Percentiles rank a stretch among this genome's conserved stretches.
Evolutionary conservation across 2,888 invertebrate species (phyloP).

Genomic region (Achlya flavicornis): DNA sequence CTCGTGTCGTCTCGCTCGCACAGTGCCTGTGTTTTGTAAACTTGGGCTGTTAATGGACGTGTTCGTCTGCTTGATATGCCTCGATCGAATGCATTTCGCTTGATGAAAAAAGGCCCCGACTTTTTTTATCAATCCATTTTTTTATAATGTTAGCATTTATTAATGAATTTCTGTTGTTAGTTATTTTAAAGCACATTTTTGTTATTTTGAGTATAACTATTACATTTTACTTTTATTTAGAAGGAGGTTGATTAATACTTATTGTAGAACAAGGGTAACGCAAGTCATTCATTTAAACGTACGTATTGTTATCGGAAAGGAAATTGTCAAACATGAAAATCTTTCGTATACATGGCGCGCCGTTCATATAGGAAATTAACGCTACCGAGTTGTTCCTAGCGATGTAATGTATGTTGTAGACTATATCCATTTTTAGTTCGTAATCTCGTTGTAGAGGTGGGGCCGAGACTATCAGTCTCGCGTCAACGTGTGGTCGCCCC

Average conservation of each 20-base stretch:
- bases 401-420: background rate
- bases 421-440: background rate
- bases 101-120: conserved; percentile 51
- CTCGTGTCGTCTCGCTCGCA: conserved; percentile 70
- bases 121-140: conserved; percentile 7
- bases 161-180: background rate
- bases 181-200: background rate
- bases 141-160: conserved; percentile 13
- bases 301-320: background rate
- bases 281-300: conserved; percentile 17
- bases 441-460: background rate
- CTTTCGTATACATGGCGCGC: background rate
- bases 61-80: conserved; percentile 61
- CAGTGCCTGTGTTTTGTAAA: conserved; percentile 63
- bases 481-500: conserved; percentile 17
- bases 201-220: background rate
- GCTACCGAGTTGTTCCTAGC: background rate
- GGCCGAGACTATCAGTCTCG: conserved; percentile 11
- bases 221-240: conserved; percentile 31
- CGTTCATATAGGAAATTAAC: background rate
- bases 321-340: background rate
- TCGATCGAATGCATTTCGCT: conserved; percentile 67
- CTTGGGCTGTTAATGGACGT: conserved; percentile 70
- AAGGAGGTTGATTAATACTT: conserved; percentile 38
- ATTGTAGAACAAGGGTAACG: conserved; percentile 29